Conservation (phyloP, 2,888 invertebrate species). For the Eustalomyia histrio region DNA sequence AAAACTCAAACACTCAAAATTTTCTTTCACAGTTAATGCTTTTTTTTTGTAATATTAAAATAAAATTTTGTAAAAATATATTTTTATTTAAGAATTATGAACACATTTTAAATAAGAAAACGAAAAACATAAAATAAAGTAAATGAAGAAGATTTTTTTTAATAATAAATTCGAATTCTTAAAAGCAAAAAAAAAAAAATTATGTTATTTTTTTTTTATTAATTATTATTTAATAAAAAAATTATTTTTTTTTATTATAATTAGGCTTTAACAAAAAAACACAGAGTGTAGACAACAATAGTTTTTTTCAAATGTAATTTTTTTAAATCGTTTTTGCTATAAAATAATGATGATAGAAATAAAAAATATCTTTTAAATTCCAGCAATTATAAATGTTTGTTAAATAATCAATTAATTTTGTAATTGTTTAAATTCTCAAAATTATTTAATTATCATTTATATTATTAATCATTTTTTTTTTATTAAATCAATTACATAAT, state of each 20-base stretch:
- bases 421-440: too few species aligned
- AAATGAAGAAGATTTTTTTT: neutral
- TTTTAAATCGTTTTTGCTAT: constrained; percentile 36
- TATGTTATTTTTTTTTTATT: constrained; percentile 15
- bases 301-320: constrained; percentile 9
- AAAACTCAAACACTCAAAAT: neutral
- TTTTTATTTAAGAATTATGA: constrained; percentile 3
- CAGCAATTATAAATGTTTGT: too few species aligned
- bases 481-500: too few species aligned
- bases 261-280: constrained; percentile 55
- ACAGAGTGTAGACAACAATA: constrained; percentile 59
- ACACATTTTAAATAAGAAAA: neutral
- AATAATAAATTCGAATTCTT: neutral
- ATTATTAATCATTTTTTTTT: too few species aligned
- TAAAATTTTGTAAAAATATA: constrained; percentile 1
- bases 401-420: too few species aligned
- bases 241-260: constrained; percentile 39
- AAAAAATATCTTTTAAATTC: too few species aligned
- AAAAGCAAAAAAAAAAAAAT: neutral
- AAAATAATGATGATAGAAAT: neutral
- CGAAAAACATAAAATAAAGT: neutral
- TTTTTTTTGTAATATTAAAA: neutral
- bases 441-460: too few species aligned
- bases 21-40: neutral
- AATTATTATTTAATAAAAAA: constrained; percentile 7